Percentiles rank a stretch among this genome's conserved stretches.
These are phyloP conservation scores for Coelopa frigida DNA, from an alignment of 1,140 invertebrate genomes.

Conservation along the genomic window DNA sequence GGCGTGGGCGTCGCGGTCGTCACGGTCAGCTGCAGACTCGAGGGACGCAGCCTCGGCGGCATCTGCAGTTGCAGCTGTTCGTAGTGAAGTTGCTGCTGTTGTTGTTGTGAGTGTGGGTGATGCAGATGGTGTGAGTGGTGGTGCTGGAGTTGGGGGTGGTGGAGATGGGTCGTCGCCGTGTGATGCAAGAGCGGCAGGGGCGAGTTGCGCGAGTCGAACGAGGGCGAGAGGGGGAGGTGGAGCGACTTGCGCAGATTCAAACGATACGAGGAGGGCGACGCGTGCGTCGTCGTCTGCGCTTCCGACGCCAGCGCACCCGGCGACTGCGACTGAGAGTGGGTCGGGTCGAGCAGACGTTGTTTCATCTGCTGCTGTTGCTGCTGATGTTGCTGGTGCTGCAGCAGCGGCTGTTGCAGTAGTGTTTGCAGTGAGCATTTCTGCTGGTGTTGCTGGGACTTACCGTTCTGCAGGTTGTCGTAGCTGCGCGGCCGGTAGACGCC, in stretches of 20 bases:
- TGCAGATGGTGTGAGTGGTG: slow-evolving; percentile 14
- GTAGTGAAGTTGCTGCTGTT: slow-evolving; percentile 18
- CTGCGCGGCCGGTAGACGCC: slow-evolving; percentile 41
- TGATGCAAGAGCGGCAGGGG: slow-evolving; percentile 37
- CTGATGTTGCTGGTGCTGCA: slow-evolving; percentile 20
- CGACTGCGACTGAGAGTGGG: slow-evolving; percentile 22
- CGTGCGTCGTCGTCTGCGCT: too few species aligned
- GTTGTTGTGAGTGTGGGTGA: slow-evolving; percentile 15
- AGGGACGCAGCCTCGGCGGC: slow-evolving; percentile 34
- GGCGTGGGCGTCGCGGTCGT: slow-evolving; percentile 28
- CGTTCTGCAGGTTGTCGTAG: slow-evolving; percentile 44
- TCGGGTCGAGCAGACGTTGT: slow-evolving; percentile 20
- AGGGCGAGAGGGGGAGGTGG: slow-evolving; percentile 39
- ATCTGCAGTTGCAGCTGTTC: slow-evolving; percentile 13
- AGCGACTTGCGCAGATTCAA: slow-evolving; percentile 37
- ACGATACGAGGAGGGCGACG: slow-evolving; percentile 36
- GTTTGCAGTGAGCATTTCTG: slow-evolving; percentile 42
- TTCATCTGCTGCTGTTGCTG: slow-evolving; percentile 16
- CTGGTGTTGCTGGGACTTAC: slow-evolving; percentile 36
- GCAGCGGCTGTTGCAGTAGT: slow-evolving; percentile 32
- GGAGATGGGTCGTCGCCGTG: slow-evolving; percentile 29
- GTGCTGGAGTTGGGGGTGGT: slow-evolving; percentile 3
- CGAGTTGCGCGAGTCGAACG: slow-evolving; percentile 39
- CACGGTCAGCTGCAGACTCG: slow-evolving; percentile 32
- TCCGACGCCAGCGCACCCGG: slow-evolving; percentile 33